A percentile compares a stretch with the other conserved stretches of the same genome.
phyloP scores from a whole-genome alignment of 2,888 invertebrate genomes.

The Dolichomitus sp. region DNA sequence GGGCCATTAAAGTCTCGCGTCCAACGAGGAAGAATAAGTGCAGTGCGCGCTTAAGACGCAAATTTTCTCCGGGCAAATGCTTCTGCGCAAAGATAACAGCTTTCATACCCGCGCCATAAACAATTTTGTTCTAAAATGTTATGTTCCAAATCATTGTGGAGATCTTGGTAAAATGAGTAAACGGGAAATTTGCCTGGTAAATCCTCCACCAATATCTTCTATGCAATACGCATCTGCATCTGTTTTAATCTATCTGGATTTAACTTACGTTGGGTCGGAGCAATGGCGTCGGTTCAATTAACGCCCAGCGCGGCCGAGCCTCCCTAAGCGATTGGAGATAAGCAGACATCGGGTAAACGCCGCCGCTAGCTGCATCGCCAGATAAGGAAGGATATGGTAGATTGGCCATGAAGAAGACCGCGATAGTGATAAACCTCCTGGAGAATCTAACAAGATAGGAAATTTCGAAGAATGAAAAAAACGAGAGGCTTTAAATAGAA shows the following conservation, averaged over 20 bases:
- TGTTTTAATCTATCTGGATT: slow-evolving; percentile 19
- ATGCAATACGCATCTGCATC: slow-evolving; percentile 20
- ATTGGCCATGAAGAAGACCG: slow-evolving; percentile 21
- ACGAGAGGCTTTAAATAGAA: not conserved
- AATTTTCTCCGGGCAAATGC: not conserved
- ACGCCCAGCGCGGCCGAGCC: slow-evolving; percentile 59
- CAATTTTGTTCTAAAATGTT: slow-evolving; percentile 5
- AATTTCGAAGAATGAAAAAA: slow-evolving; percentile 12
- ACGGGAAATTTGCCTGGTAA: not conserved
- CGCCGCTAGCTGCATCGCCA: slow-evolving; percentile 38
- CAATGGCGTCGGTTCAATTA: slow-evolving; percentile 71
- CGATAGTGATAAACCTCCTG: slow-evolving; percentile 34
- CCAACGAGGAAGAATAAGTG: slow-evolving; percentile 38
- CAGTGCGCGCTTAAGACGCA: slow-evolving; percentile 18
- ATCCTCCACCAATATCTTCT: slow-evolving; percentile 1
- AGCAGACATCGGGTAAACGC: slow-evolving; percentile 45
- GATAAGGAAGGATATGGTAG: slow-evolving; percentile 52
- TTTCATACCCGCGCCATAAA: not conserved
- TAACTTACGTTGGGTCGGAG: slow-evolving; percentile 24
- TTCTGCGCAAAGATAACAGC: not conserved
- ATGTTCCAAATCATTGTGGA: not conserved
- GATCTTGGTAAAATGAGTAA: slow-evolving; percentile 6
- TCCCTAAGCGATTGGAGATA: slow-evolving; percentile 66
- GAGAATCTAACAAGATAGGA: slow-evolving; percentile 24
- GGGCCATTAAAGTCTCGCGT: slow-evolving; percentile 47